Base-by-base conservation (phyloP, 2,797 vertebrate genomes). In the Pipistrellus pygmaeus region DNA sequence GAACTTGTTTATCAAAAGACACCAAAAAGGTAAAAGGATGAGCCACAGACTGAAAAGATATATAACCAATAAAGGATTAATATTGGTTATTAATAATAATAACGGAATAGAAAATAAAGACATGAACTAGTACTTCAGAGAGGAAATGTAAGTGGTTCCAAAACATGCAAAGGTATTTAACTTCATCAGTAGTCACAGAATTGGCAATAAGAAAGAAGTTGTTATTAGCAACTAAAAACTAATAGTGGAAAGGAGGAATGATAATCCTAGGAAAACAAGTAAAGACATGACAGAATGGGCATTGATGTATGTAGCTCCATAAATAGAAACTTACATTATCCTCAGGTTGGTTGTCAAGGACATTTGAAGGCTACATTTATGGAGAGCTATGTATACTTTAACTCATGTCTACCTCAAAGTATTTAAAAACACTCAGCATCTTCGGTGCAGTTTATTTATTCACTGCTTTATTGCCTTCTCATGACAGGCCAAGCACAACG, bases 51-150 rank as follows among this genome's bases (percentile, higher is more conserved):
- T 85, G 38, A 91, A 51, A 92, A 73, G 48, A 20, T 55, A 93
- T 41, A 93, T 66, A 95, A 88, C n/a, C 23, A 86, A 89, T 25
- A 94, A 91, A 95, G 23, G 30, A 87, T 72, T 84, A 85, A 68
- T 51, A 32, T 41, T 35, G 35, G 35, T 35, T 35, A 35, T 35
- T 35, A 35, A 35, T 35, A 35, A 35, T 35, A 35, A 35, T 35
- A 35, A 55, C 44, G 51, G 32, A 90, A 73, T 2, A 87, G 51
- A 68, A 90, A 95, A 94, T 0, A 78, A 91, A 86, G 25, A 86
- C 30, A 83, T 18, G 10, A 91, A 62, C 18, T 69, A 80, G 23
- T 66, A 91, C 38, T 75, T 64, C 38, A 90, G 30, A 69, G 32
- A 35, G 18, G 35, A 94, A 93, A 93, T 15, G 90, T 55, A 84